Percentiles rank a stretch among this genome's conserved stretches.
These are phyloP conservation scores for Gymnobelideus leadbeateri DNA, from an alignment of 2,113 vertebrate species.

Conservation along the genomic window DNA sequence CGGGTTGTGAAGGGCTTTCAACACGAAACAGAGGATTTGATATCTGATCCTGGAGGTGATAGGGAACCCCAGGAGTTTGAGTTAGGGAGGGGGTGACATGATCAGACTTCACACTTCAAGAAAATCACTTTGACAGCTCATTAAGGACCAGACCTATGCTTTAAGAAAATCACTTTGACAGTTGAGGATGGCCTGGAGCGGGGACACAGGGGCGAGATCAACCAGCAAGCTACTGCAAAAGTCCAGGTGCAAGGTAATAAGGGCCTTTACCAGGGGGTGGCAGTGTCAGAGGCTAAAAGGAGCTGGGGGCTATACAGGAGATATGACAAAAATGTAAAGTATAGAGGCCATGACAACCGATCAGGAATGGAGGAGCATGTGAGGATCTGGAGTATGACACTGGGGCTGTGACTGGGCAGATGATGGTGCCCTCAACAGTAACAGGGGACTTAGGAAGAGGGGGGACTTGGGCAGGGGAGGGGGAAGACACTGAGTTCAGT, in stretches of 20 bases:
- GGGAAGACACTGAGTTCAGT: neutral
- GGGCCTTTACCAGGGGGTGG: neutral
- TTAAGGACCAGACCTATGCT: neutral
- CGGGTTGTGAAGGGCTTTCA: neutral
- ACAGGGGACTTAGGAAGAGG: neutral
- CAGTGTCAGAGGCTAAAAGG: neutral
- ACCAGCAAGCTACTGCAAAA: neutral
- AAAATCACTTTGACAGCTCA: neutral
- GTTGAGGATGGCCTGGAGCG: neutral
- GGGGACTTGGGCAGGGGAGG: too few species aligned
- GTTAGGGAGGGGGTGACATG: neutral
- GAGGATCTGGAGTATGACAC: neutral
- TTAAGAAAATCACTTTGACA: neutral
- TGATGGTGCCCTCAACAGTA: neutral
- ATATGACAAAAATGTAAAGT: neutral
- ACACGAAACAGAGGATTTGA: neutral
- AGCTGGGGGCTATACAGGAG: neutral
- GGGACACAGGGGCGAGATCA: neutral
- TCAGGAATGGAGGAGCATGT: neutral
- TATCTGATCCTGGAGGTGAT: neutral
- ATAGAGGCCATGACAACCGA: neutral
- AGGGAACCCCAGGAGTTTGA: neutral
- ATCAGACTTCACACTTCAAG: neutral
- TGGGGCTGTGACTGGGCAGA: neutral
- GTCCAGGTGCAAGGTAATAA: neutral